Conservation (phyloP, 2,113 vertebrate species). For the Sterna hirundo region DNA sequence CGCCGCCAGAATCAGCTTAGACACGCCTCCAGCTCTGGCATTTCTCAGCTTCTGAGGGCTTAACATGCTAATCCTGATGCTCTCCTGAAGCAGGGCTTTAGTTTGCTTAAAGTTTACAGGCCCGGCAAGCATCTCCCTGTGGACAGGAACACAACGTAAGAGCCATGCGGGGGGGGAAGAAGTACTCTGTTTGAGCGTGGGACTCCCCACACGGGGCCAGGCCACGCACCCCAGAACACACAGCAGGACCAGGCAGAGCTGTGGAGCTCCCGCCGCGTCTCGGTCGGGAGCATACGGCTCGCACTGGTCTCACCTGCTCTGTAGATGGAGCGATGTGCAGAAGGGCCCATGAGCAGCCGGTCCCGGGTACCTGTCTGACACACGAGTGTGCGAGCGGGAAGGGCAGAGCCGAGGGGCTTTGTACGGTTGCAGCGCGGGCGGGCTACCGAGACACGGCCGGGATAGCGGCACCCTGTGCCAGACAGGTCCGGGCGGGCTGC, state of each 20-base stretch:
- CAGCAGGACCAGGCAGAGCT: neutral
- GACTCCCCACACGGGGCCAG: neutral
- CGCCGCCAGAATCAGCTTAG: rapidly evolving
- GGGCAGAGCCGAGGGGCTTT: neutral
- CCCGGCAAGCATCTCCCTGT: neutral
- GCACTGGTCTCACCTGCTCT: rapidly evolving
- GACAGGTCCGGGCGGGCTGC: neutral
- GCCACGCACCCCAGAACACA: neutral
- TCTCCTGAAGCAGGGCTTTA: neutral
- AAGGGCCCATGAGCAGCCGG: neutral
- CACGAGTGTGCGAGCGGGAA: neutral
- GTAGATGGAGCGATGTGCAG: rapidly evolving
- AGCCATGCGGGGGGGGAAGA: neutral
- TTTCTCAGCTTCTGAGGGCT: neutral
- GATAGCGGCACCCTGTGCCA: rapidly evolving
- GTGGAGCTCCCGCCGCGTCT: neutral
- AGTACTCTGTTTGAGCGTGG: rapidly evolving
- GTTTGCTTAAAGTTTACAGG: neutral
- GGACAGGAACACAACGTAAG: neutral
- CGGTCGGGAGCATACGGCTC: rapidly evolving
- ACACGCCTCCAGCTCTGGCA: neutral
- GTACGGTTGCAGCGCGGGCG: neutral
- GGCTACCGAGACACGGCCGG: neutral
- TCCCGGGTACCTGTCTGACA: rapidly evolving
- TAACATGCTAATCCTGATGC: rapidly evolving